Evolutionary conservation across 2,113 vertebrate genomes (phyloP).

Genomic region (Saguinus midas): DNA sequence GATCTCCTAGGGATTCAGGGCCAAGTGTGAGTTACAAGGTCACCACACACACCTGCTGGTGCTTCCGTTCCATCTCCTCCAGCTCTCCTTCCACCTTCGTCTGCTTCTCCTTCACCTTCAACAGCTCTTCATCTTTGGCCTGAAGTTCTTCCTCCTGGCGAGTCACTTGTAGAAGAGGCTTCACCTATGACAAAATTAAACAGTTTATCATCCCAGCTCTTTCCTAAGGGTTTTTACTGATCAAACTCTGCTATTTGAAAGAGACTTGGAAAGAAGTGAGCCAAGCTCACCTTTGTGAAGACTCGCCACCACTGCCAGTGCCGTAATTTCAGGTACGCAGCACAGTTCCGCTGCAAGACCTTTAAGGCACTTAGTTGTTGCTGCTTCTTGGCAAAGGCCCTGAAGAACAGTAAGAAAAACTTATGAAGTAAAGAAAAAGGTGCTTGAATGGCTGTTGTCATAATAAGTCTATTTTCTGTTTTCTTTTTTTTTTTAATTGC

Average conservation of each 20-base stretch:
- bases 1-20: fast-evolving
- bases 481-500: too few relatives aligned
- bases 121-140: constrained; percentile 96
- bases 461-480: too few relatives aligned
- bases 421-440: neutral
- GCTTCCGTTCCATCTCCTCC: constrained; percentile 96
- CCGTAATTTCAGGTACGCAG: constrained; percentile 95
- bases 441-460: neutral
- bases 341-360: constrained; percentile 98
- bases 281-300: constrained; percentile 92
- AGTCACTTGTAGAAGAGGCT: constrained; percentile 98
- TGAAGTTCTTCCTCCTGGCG: constrained; percentile 98
- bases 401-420: constrained; percentile 65
- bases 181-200: constrained; percentile 86
- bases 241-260: neutral
- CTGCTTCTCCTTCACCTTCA: constrained; percentile 98
- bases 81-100: constrained; percentile 95
- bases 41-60: constrained; percentile 90
- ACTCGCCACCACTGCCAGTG: constrained; percentile 99
- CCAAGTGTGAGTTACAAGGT: fast-evolving
- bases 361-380: constrained; percentile 97
- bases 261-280: fast-evolving
- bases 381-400: constrained; percentile 98
- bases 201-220: neutral
- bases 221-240: fast-evolving